Conservation (phyloP, 2,113 vertebrate species). For the Psilopsiagon aurifrons region DNA sequence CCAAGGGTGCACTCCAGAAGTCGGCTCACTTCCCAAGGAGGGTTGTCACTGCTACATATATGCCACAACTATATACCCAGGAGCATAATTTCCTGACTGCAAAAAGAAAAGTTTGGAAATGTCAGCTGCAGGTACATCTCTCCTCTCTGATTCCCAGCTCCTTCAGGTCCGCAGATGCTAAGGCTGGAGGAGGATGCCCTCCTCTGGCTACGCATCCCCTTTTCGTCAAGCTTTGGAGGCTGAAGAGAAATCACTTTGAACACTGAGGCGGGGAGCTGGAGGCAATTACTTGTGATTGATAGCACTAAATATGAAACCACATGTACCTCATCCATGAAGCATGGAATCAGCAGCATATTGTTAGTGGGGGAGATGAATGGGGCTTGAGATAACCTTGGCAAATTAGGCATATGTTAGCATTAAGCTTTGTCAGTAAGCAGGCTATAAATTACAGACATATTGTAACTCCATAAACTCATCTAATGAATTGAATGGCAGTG, state of each 20-base stretch:
- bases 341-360: conserved; percentile 74
- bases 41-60: neutral
- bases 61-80: neutral
- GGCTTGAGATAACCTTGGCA: conserved; percentile 81
- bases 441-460: conserved; percentile 81
- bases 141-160: neutral
- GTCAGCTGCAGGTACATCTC: neutral
- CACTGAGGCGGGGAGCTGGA: conserved; percentile 71
- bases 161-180: neutral
- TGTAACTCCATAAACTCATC: conserved; percentile 79
- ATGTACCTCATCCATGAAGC: conserved; percentile 74
- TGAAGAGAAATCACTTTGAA: conserved; percentile 73
- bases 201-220: conserved; percentile 55
- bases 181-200: conserved; percentile 71
- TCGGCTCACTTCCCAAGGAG: neutral
- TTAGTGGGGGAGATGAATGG: conserved; percentile 80
- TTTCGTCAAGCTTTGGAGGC: conserved; percentile 47
- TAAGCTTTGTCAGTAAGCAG: conserved; percentile 78
- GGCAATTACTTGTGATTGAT: conserved; percentile 85
- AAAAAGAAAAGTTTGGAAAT: conserved; percentile 7
- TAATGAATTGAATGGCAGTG: conserved; percentile 78
- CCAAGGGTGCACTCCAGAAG: neutral
- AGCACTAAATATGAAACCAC: conserved; percentile 81
- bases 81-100: neutral
- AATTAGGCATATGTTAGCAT: conserved; percentile 82